phyloP scores from a whole-genome alignment of 2,797 vertebrate species.

The Odontamblyopus lacepedii region DNA sequence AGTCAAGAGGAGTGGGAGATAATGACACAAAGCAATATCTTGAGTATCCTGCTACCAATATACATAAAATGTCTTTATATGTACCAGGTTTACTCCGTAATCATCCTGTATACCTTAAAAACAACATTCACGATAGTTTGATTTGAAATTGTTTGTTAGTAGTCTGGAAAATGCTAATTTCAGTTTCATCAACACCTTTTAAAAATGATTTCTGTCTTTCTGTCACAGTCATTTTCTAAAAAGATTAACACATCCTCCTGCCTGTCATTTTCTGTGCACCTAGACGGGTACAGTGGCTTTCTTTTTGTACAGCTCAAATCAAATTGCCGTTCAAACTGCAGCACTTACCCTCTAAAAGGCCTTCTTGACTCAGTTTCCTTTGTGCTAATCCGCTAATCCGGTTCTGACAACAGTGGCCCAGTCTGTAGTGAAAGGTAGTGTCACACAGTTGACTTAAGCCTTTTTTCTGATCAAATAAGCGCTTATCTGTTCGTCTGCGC shows the following conservation, averaged over 20 bases:
- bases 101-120: no score
- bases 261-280: not conserved
- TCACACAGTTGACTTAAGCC: constrained; percentile 11
- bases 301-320: not conserved
- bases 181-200: no score
- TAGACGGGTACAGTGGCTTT: not conserved
- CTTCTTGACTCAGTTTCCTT: constrained; percentile 8
- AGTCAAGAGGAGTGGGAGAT: no score
- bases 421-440: constrained; percentile 8
- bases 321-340: constrained; percentile 2
- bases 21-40: no score
- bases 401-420: constrained; percentile 11
- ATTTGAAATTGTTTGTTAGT: no score
- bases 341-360: constrained; percentile 9
- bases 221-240: not conserved
- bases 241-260: not conserved
- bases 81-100: no score
- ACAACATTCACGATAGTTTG: no score
- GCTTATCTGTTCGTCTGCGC: not conserved
- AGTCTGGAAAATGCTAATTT: no score
- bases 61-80: no score
- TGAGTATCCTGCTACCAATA: no score
- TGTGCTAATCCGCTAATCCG: constrained; percentile 6
- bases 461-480: constrained; percentile 6
- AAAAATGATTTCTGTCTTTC: not conserved